Conservation (phyloP, 2,797 vertebrate genomes). For the Danio tinwini region DNA sequence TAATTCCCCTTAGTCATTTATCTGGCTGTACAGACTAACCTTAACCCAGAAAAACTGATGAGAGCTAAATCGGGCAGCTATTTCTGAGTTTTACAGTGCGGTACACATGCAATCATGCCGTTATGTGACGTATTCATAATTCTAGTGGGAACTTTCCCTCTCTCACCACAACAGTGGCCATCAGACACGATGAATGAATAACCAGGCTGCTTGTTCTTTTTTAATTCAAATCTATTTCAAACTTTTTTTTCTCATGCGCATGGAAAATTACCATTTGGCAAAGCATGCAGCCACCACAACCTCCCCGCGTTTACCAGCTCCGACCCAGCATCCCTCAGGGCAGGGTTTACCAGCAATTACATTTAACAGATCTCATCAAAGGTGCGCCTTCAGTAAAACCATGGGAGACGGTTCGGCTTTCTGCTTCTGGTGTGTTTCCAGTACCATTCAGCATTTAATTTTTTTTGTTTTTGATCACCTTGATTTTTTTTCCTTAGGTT, state of each 20-base stretch:
- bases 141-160: slow-evolving; percentile 50
- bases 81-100: slow-evolving; percentile 39
- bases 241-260: slow-evolving; percentile 64
- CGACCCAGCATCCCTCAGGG: slow-evolving; percentile 60
- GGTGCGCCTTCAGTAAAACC: slow-evolving; percentile 71
- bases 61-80: slow-evolving; percentile 24
- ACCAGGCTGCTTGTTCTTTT: slow-evolving; percentile 14
- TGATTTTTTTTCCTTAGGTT: not conserved
- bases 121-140: slow-evolving; percentile 44
- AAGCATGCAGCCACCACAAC: slow-evolving; percentile 53
- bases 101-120: slow-evolving; percentile 39
- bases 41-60: not conserved
- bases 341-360: slow-evolving; percentile 72
- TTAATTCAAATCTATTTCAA: slow-evolving; percentile 8
- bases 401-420: slow-evolving; percentile 59
- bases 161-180: slow-evolving; percentile 63
- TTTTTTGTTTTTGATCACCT: not conserved
- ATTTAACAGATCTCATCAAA: slow-evolving; percentile 74
- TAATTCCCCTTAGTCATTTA: slow-evolving; percentile 33
- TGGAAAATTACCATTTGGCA: slow-evolving; percentile 79
- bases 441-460: slow-evolving; percentile 17
- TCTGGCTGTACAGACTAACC: not conserved
- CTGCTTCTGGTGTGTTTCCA: slow-evolving; percentile 55
- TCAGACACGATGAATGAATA: slow-evolving; percentile 64
- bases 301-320: slow-evolving; percentile 49